These are phyloP conservation scores for Psylliodes chrysocephalus DNA, from an alignment of 2,888 invertebrate species.

Conservation along the genomic window DNA sequence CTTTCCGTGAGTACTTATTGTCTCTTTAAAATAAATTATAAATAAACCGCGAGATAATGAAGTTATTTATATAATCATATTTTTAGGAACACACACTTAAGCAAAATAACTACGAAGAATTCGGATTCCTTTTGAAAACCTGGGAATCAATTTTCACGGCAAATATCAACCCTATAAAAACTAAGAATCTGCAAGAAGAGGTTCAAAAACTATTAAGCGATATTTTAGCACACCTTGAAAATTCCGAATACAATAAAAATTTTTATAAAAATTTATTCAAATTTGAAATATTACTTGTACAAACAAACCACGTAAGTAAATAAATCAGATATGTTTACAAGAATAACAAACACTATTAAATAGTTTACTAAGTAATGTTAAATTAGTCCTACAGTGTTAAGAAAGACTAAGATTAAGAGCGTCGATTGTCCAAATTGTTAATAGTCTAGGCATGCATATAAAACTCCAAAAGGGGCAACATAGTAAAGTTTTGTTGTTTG, in stretches of 20 bases:
- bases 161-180: slow-evolving; percentile 56
- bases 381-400: no score
- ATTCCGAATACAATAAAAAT: slow-evolving; percentile 38
- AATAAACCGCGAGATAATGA: background rate
- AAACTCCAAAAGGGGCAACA: no score
- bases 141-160: slow-evolving; percentile 56
- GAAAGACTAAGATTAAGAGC: no score
- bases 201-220: slow-evolving; percentile 53
- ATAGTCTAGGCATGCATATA: no score
- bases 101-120: slow-evolving; percentile 33
- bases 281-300: slow-evolving; percentile 54
- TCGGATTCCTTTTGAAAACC: slow-evolving; percentile 48
- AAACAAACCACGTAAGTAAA: slow-evolving; percentile 55
- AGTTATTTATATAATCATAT: no score
- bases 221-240: slow-evolving; percentile 45
- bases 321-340: background rate
- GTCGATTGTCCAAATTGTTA: no score
- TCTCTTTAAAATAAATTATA: background rate
- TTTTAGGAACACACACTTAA: slow-evolving; percentile 44
- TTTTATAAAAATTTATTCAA: slow-evolving; percentile 52
- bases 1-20: slow-evolving; percentile 50
- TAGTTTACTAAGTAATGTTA: no score
- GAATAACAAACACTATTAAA: background rate
- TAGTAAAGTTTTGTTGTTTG: no score
- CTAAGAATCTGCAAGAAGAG: slow-evolving; percentile 50